phyloP scores from a whole-genome alignment of 2,888 invertebrate genomes.

The Pterostichus madidus region DNA sequence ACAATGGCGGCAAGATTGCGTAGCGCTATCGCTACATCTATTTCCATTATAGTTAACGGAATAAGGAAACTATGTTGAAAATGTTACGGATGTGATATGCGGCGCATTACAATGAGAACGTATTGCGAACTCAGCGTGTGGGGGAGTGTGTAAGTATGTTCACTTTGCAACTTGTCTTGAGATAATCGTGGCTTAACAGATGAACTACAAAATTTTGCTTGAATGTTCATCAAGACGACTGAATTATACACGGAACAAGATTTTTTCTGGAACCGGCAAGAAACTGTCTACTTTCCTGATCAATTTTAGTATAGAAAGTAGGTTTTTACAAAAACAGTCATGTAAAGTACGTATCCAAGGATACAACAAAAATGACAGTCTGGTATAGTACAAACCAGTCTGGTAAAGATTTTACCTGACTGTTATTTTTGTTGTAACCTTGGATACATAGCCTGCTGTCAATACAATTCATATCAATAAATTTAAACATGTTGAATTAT shows the following conservation, averaged over 20 bases:
- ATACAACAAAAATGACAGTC: too few relatives aligned
- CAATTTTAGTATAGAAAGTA: too few relatives aligned
- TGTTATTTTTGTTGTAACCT: too few relatives aligned
- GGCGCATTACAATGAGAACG: slow-evolving; percentile 47
- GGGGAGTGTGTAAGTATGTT: neutral
- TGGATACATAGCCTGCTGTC: too few relatives aligned
- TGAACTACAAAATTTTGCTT: slow-evolving; percentile 21
- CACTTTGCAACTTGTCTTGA: slow-evolving; percentile 21
- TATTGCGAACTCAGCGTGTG: slow-evolving; percentile 13
- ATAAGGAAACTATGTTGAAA: slow-evolving; percentile 59
- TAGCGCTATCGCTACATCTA: slow-evolving; percentile 50
- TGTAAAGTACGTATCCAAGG: too few relatives aligned
- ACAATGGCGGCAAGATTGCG: slow-evolving; percentile 55
- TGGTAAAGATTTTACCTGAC: too few relatives aligned
- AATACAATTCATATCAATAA: too few relatives aligned
- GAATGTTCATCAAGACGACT: slow-evolving; percentile 2
- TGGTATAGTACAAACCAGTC: too few relatives aligned
- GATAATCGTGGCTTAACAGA: slow-evolving; percentile 36
- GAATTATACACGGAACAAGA: neutral
- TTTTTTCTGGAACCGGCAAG: too few relatives aligned
- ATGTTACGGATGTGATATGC: slow-evolving; percentile 48
- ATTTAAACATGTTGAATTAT: too few relatives aligned
- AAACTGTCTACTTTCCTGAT: too few relatives aligned
- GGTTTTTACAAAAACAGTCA: too few relatives aligned
- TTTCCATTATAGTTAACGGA: slow-evolving; percentile 56